Conservation (phyloP, 2,113 vertebrate species). For the Hippocampus zosterae region DNA sequence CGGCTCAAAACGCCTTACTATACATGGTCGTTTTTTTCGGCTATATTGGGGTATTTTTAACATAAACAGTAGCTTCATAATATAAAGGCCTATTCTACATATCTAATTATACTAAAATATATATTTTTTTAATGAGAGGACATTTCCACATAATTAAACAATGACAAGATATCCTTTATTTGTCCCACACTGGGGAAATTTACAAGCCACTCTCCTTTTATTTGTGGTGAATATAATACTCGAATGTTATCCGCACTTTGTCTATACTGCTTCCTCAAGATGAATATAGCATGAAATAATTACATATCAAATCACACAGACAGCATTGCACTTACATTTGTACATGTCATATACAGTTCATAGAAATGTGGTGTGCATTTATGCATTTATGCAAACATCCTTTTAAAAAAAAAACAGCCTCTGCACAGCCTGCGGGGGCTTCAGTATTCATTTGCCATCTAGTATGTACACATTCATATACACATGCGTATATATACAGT, state of each 20-base stretch:
- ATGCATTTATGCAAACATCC: conserved; percentile 17
- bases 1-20: no score
- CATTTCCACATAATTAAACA: no score
- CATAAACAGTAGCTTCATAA: no score
- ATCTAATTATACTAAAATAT: no score
- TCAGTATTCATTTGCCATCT: conserved; percentile 6
- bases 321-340: conserved; percentile 23
- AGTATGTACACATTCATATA: conserved; percentile 30
- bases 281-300: not conserved
- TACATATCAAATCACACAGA: not conserved
- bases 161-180: no score
- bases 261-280: not conserved
- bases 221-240: not conserved
- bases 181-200: no score
- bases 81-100: not conserved
- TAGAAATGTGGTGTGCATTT: conserved; percentile 18
- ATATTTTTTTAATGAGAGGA: no score
- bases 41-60: no score
- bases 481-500: not conserved
- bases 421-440: conserved; percentile 15
- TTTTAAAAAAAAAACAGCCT: conserved; percentile 24
- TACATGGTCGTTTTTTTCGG: no score
- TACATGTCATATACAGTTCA: conserved; percentile 14
- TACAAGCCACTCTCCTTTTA: not conserved
- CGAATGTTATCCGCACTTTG: not conserved